A percentile compares a stretch with the other conserved stretches of the same genome.
phyloP scores from a whole-genome alignment of 2,797 vertebrate species.

The Numenius phaeopus region DNA sequence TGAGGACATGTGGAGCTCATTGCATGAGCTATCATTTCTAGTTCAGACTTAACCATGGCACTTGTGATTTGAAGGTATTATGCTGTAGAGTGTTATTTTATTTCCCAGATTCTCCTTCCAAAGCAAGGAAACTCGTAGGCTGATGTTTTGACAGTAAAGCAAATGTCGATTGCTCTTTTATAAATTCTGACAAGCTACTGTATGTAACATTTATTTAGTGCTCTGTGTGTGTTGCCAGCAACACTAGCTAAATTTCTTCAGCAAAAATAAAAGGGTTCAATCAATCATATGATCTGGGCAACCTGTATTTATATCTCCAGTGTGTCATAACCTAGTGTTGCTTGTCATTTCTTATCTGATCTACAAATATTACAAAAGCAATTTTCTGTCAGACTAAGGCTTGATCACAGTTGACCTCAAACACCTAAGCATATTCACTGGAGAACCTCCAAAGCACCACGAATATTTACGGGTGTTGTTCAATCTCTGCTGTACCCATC shows the following conservation, averaged over 20 bases:
- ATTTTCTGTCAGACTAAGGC: slow-evolving; percentile 65
- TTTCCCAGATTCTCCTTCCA: slow-evolving; percentile 53
- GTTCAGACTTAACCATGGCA: not conserved
- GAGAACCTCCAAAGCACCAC: slow-evolving; percentile 43
- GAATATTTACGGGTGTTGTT: not conserved
- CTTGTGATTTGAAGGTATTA: slow-evolving; percentile 56
- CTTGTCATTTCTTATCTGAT: slow-evolving; percentile 79
- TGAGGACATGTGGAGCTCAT: not conserved
- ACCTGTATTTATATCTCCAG: slow-evolving; percentile 53
- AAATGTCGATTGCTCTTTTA: slow-evolving; percentile 75
- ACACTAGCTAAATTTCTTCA: slow-evolving; percentile 62
- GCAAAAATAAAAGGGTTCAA: slow-evolving; percentile 45
- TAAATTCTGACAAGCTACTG: slow-evolving; percentile 70
- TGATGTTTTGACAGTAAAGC: slow-evolving; percentile 76
- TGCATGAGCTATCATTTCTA: slow-evolving; percentile 5
- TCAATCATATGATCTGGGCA: slow-evolving; percentile 51
- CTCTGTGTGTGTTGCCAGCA: slow-evolving; percentile 54
- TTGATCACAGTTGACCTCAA: slow-evolving; percentile 72
- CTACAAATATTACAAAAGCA: slow-evolving; percentile 74
- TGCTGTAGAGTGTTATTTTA: not conserved
- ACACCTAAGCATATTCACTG: slow-evolving; percentile 48
- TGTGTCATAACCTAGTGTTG: slow-evolving; percentile 64
- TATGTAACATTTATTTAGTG: slow-evolving; percentile 67
- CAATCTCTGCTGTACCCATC: not conserved
- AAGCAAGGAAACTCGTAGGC: slow-evolving; percentile 65